Conservation (phyloP, 2,888 invertebrate genomes). For the Hanleya hanleyi region DNA sequence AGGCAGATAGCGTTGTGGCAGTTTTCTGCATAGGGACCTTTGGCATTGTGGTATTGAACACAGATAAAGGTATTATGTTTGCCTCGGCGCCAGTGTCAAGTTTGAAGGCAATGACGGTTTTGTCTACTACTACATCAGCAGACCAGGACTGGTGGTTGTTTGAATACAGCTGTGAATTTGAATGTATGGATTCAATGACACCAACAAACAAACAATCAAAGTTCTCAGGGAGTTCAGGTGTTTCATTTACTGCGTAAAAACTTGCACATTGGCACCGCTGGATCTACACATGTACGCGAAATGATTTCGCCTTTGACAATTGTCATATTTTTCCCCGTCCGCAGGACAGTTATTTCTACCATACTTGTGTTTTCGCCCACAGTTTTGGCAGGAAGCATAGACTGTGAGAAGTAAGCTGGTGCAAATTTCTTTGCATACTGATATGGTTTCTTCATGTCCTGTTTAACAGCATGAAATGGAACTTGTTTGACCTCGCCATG, state of each 20-base stretch:
- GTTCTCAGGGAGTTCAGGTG: too few species aligned
- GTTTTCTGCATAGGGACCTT: neutral
- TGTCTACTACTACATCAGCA: constrained; percentile 11
- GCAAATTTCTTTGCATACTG: neutral
- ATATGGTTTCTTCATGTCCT: neutral
- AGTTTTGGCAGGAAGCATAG: constrained; percentile 21
- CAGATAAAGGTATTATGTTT: constrained; percentile 24
- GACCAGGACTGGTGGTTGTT: constrained; percentile 12
- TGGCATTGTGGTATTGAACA: neutral
- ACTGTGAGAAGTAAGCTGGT: too few species aligned
- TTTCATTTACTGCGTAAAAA: too few species aligned
- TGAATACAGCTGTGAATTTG: too few species aligned
- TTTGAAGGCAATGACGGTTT: constrained; percentile 22
- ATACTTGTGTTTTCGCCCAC: constrained; percentile 17
- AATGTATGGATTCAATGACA: too few species aligned
- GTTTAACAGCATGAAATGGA: neutral
- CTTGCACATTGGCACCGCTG: too few species aligned
- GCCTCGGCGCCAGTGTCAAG: constrained; percentile 29
- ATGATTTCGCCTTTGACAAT: constrained; percentile 19
- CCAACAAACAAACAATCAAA: too few species aligned
- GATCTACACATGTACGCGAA: constrained; percentile 13
- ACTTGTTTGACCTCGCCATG: neutral
- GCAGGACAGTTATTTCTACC: constrained; percentile 26
- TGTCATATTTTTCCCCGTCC: constrained; percentile 25
- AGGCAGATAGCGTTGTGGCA: neutral